phyloP scores from a whole-genome alignment of 1,140 invertebrate genomes.

The Micrasema minimum region DNA sequence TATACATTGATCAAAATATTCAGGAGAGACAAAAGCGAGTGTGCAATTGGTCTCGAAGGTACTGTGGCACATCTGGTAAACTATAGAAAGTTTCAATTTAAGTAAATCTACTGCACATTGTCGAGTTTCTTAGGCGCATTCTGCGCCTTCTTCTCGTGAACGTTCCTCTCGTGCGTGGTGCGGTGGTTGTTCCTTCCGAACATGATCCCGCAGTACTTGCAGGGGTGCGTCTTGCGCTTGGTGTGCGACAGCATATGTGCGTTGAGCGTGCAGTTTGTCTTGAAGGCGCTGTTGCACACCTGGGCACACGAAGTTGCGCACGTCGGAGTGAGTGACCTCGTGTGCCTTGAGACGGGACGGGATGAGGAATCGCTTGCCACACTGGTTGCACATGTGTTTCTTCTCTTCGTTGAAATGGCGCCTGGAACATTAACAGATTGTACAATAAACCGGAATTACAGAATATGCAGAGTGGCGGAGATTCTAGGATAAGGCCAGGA shows the following conservation, averaged over 20 bases:
- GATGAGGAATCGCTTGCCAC: conserved; percentile 42
- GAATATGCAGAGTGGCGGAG: background rate
- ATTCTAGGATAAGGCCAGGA: background rate
- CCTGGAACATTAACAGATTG: conserved; percentile 11
- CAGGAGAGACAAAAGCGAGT: too few relatives aligned
- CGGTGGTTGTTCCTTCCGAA: conserved; percentile 63
- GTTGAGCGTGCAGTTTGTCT: conserved; percentile 54
- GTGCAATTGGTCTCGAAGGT: too few relatives aligned
- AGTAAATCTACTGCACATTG: too few relatives aligned
- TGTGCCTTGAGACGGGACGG: conserved; percentile 31
- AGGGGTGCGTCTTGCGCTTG: conserved; percentile 59
- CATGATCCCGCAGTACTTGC: conserved; percentile 60
- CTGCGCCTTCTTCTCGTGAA: conserved; percentile 54
- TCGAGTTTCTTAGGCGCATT: background rate
- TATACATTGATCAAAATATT: too few relatives aligned
- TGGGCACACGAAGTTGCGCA: conserved; percentile 36
- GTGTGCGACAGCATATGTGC: conserved; percentile 61
- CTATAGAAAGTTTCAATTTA: too few relatives aligned
- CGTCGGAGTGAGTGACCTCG: conserved; percentile 29
- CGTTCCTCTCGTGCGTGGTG: conserved; percentile 59
- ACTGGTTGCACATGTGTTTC: conserved; percentile 46
- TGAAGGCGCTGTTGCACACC: conserved; percentile 35
- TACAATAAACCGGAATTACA: background rate
- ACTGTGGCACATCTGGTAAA: too few relatives aligned
- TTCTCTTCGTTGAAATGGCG: conserved; percentile 46